Evolutionary conservation across 37 sponge, comb jelly and placozoan species (phyloP).

Genomic region (Chondrilla cf. caribensis): DNA sequence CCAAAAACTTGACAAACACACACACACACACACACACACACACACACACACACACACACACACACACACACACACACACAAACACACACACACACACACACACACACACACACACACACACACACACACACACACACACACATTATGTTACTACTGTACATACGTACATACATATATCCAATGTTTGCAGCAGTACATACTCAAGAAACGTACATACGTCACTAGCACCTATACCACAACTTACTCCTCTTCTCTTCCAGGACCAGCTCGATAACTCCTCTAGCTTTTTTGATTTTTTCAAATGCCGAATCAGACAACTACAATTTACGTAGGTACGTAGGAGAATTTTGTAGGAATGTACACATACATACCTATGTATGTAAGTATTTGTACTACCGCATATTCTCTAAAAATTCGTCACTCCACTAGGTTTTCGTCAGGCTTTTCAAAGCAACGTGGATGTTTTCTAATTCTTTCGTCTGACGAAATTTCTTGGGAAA

Average conservation of each 20-base stretch:
- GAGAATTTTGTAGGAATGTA: too few species aligned
- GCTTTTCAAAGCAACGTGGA: too few species aligned
- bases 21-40: not conserved
- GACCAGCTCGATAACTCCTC: conserved; percentile 56
- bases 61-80: conserved; percentile 32
- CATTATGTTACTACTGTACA: too few species aligned
- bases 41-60: conserved; percentile 29
- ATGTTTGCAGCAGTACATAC: too few species aligned
- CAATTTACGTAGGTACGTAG: not conserved
- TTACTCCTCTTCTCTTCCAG: conserved; percentile 55
- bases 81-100: not conserved
- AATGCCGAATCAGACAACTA: conserved; percentile 52
- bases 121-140: conserved; percentile 30
- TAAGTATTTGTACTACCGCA: too few species aligned
- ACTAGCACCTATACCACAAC: too few species aligned
- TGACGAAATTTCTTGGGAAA: too few species aligned
- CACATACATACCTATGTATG: not conserved
- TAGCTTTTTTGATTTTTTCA: conserved; percentile 40
- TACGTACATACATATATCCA: too few species aligned
- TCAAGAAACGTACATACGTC: too few species aligned
- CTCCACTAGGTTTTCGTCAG: too few species aligned
- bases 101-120: conserved; percentile 23
- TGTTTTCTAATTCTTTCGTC: too few species aligned
- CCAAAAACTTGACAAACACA: not conserved
- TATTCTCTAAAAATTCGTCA: too few species aligned